A percentile compares a stretch with the other conserved stretches of the same genome.
Conservation (phyloP, 2,888 invertebrate genomes). For the Spodoptera littoralis region DNA sequence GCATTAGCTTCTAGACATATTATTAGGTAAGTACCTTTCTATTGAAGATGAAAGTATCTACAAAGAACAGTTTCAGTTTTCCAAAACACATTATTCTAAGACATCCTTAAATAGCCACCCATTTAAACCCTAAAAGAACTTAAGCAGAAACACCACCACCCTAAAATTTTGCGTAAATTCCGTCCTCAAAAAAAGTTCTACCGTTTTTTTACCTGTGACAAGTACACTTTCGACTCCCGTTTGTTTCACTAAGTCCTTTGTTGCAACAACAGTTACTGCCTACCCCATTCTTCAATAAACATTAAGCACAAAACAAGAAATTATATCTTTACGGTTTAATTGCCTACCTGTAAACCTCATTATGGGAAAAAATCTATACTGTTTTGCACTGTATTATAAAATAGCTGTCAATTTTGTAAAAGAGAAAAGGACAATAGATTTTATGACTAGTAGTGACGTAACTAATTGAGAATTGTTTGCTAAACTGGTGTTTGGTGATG, state of each 20-base stretch:
- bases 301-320: constrained; percentile 26
- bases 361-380: constrained; percentile 31
- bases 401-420: constrained; percentile 19
- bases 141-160: too few relatives aligned
- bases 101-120: too few relatives aligned
- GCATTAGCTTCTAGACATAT: too few relatives aligned
- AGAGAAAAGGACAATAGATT: constrained; percentile 7
- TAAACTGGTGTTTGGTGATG: constrained; percentile 13
- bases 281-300: constrained; percentile 25
- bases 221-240: constrained; percentile 32
- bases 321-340: constrained; percentile 36
- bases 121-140: too few relatives aligned
- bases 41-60: neutral
- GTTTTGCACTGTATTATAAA: constrained; percentile 19
- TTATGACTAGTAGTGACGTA: constrained; percentile 34
- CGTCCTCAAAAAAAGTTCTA: neutral
- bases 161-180: too few relatives aligned
- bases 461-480: constrained; percentile 33
- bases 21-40: too few relatives aligned
- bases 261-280: constrained; percentile 32
- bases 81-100: neutral
- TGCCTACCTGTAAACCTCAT: constrained; percentile 45
- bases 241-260: constrained; percentile 39
- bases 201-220: neutral
- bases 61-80: too few relatives aligned